Percentiles rank a stretch among this genome's conserved stretches.
Conservation (phyloP, 1,140 invertebrate species). For the Monochamus saltuarius region DNA sequence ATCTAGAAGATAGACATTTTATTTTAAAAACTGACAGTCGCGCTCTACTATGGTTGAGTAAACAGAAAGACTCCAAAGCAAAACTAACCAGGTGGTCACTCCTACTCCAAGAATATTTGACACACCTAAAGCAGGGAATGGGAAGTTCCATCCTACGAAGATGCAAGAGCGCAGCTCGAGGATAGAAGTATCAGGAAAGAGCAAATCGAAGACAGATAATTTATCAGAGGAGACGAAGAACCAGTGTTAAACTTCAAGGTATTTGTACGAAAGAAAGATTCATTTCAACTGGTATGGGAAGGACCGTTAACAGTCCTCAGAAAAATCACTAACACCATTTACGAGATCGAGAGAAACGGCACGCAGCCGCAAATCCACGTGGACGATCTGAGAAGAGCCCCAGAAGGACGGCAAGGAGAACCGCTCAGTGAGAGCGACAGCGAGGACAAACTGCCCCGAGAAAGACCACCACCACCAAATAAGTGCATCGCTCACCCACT, state of each 20-base stretch:
- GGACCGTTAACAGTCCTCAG: neutral
- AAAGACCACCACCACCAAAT: no score
- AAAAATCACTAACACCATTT: neutral
- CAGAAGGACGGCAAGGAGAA: no score
- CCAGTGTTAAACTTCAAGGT: neutral
- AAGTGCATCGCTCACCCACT: no score
- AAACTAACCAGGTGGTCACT: constrained; percentile 44
- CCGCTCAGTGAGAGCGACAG: no score
- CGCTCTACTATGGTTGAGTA: constrained; percentile 35
- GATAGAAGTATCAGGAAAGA: neutral
- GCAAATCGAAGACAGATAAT: neutral
- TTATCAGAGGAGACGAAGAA: neutral
- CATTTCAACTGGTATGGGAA: neutral
- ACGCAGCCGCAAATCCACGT: no score
- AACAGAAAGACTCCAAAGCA: constrained; percentile 26
- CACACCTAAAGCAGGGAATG: neutral
- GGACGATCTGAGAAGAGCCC: no score
- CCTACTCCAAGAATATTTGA: constrained; percentile 38
- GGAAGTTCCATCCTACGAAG: neutral
- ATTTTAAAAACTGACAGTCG: constrained; percentile 38
- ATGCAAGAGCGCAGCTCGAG: neutral
- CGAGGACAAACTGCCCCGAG: no score
- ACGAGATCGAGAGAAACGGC: no score
- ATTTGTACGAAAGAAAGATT: neutral
- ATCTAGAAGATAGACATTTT: constrained; percentile 43